Percentiles rank a stretch among this genome's conserved stretches.
phyloP scores from a whole-genome alignment of 2,797 vertebrate species.

The Gallirallus australis region DNA sequence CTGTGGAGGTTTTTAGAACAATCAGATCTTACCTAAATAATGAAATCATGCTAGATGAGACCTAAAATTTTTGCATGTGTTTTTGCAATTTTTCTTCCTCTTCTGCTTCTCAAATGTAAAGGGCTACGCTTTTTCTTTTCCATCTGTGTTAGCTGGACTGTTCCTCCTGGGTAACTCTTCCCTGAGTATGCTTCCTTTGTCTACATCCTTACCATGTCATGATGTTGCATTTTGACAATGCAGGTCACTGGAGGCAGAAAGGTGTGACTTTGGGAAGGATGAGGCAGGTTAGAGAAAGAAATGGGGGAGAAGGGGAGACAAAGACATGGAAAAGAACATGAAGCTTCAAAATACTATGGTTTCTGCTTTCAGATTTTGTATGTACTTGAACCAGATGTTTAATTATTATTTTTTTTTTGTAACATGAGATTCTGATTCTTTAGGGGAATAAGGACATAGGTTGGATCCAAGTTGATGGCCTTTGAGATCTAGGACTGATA shows the following conservation, averaged over 20 bases:
- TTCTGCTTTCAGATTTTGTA: not conserved
- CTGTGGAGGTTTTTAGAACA: not conserved
- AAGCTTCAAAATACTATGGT: not conserved
- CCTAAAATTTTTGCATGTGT: not conserved
- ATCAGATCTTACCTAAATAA: not conserved
- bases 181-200: not conserved
- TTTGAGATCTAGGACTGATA: not conserved
- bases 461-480: not conserved
- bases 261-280: not conserved
- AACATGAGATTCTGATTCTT: not conserved
- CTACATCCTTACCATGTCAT: fast-evolving
- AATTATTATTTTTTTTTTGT: not conserved
- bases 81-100: not conserved
- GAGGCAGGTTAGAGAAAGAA: not conserved
- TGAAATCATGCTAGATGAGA: not conserved
- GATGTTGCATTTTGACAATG: not conserved
- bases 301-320: fast-evolving
- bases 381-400: not conserved
- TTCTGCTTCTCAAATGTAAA: not conserved
- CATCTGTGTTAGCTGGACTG: not conserved
- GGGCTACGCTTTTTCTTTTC: not conserved
- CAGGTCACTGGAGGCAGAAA: not conserved
- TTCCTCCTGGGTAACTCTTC: not conserved
- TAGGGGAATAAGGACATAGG: not conserved
- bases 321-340: not conserved